Conservation (phyloP, 2,888 invertebrate species). For the Cataglyphis cursor region DNA sequence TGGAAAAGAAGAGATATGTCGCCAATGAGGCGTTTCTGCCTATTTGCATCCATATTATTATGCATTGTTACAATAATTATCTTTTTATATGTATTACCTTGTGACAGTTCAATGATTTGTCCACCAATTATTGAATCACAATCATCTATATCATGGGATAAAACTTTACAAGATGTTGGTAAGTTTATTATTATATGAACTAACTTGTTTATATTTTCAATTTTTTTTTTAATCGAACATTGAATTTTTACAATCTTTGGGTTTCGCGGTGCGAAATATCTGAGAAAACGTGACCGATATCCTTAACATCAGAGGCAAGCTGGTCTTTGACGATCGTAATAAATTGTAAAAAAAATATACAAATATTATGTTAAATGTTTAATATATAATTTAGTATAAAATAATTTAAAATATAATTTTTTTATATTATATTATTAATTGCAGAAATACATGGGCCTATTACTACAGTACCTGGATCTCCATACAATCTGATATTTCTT, state of each 20-base stretch:
- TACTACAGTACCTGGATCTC: constrained; percentile 79
- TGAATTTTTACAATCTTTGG: too few species aligned
- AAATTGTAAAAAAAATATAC: too few species aligned
- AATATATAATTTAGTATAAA: background rate
- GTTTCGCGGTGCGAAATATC: too few species aligned
- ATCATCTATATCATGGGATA: constrained; percentile 85
- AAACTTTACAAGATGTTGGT: constrained; percentile 85
- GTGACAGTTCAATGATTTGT: constrained; percentile 91
- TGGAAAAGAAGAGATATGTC: constrained; percentile 89
- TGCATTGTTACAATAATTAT: constrained; percentile 91
- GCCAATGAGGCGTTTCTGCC: constrained; percentile 90
- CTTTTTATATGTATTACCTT: constrained; percentile 93
- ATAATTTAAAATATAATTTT: constrained; percentile 6
- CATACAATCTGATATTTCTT: constrained; percentile 91
- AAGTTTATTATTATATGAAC: constrained; percentile 61
- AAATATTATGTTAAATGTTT: background rate
- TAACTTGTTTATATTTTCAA: background rate
- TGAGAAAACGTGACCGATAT: too few species aligned
- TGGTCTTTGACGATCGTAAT: too few species aligned
- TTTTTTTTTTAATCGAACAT: background rate
- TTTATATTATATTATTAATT: constrained; percentile 24
- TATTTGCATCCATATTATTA: constrained; percentile 91
- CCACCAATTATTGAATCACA: constrained; percentile 83
- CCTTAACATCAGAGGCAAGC: too few species aligned
- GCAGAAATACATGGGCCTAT: constrained; percentile 84